Percentiles rank a stretch among this genome's conserved stretches.
These are phyloP conservation scores for Euura lappo DNA, from an alignment of 1,140 invertebrate species.

Conservation along the genomic window DNA sequence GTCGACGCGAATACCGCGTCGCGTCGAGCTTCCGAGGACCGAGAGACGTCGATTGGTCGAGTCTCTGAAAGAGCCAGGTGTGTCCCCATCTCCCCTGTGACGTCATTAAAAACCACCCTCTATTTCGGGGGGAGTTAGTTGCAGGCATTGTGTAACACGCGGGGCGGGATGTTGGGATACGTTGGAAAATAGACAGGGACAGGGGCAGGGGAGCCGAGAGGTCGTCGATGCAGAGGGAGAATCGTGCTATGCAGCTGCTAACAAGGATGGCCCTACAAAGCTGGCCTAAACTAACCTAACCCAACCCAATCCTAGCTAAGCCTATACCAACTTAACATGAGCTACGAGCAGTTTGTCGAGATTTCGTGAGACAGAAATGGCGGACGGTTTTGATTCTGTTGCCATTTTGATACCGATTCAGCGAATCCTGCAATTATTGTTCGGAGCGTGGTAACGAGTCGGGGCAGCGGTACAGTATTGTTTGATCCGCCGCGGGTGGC, in stretches of 20 bases:
- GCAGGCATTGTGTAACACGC: neutral
- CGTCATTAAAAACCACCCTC: conserved; percentile 3
- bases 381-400: too few species aligned
- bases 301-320: neutral
- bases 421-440: too few species aligned
- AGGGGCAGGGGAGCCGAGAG: neutral
- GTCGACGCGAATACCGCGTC: neutral
- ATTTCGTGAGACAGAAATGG: too few species aligned
- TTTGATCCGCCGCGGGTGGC: neutral
- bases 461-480: neutral
- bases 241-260: conserved; percentile 3
- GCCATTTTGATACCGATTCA: neutral
- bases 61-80: neutral
- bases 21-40: neutral
- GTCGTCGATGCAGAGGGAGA: neutral
- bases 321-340: neutral
- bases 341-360: too few species aligned
- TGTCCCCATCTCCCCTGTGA: neutral
- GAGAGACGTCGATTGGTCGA: neutral
- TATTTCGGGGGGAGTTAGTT: neutral
- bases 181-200: neutral
- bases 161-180: neutral
- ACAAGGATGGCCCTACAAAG: neutral
- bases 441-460: neutral
- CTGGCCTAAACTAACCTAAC: too few species aligned